Conservation (phyloP, 2,888 invertebrate genomes). For the Dasypolia templi region DNA sequence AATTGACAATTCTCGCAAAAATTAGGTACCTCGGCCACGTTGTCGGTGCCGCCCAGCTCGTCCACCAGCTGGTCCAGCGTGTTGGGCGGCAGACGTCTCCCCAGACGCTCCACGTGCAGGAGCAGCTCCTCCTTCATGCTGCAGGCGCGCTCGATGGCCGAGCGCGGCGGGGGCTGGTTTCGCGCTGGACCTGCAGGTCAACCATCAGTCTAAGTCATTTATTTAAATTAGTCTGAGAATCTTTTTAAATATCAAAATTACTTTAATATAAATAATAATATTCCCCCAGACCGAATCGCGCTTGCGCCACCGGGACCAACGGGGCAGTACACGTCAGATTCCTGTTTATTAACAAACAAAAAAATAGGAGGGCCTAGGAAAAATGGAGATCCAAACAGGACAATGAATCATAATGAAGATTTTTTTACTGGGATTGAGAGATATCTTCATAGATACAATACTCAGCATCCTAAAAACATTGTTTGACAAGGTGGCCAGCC, state of each 20-base stretch:
- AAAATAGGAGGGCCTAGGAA: no score
- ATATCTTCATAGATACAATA: no score
- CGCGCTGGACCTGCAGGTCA: constrained; percentile 76
- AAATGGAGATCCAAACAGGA: background rate
- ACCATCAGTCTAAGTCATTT: background rate
- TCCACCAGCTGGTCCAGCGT: constrained; percentile 99
- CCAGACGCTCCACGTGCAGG: constrained; percentile 94
- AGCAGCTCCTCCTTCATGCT: constrained; percentile 98
- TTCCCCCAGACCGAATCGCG: background rate
- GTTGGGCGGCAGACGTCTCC: constrained; percentile 97
- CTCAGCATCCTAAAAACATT: no score
- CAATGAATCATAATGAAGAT: background rate
- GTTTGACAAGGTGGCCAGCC: no score
- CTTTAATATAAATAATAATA: no score
- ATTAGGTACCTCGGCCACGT: constrained; percentile 96
- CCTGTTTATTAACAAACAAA: no score
- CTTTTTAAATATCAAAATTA: background rate
- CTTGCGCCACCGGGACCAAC: no score
- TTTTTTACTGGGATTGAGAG: background rate
- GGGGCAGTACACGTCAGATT: no score
- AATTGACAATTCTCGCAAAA: background rate
- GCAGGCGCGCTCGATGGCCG: constrained; percentile 97
- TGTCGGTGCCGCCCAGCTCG: constrained; percentile 98
- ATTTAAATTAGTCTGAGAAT: background rate
- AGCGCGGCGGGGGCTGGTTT: constrained; percentile 92